Conservation (phyloP, 2,888 invertebrate species). For the Amiota mariae region DNA sequence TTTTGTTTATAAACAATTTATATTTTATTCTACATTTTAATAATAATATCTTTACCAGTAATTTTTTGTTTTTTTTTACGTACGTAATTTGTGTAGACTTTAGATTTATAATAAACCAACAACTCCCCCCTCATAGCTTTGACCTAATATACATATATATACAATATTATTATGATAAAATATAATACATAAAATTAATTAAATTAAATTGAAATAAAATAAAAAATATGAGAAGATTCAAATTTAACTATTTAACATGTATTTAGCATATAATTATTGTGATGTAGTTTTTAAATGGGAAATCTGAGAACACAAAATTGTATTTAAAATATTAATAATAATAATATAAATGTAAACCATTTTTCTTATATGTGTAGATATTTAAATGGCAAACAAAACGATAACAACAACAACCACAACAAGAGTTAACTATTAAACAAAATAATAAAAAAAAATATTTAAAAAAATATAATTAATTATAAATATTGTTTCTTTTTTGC, state of each 20-base stretch:
- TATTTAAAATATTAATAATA: conserved; percentile 36
- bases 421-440: conserved; percentile 47
- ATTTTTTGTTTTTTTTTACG: too few relatives aligned
- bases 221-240: background rate
- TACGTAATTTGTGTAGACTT: too few relatives aligned
- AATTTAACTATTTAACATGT: conserved; percentile 38
- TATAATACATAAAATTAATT: conserved; percentile 4
- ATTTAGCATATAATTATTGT: conserved; percentile 72
- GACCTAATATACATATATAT: conserved; percentile 39
- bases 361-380: conserved; percentile 19
- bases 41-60: too few relatives aligned
- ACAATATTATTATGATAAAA: conserved; percentile 5
- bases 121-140: conserved; percentile 38
- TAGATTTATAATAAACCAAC: too few relatives aligned
- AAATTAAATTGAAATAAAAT: too few relatives aligned
- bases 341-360: conserved; percentile 17
- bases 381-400: conserved; percentile 30
- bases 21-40: too few relatives aligned
- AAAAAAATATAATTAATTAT: conserved; percentile 10
- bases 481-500: conserved; percentile 18
- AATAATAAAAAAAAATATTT: conserved; percentile 38
- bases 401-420: conserved; percentile 48
- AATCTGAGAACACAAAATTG: conserved; percentile 6
- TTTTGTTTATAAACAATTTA: too few relatives aligned
- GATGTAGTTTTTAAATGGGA: conserved; percentile 66